These are phyloP conservation scores for Cenopis cana DNA, from an alignment of 2,888 invertebrate species.

Conservation along the genomic window DNA sequence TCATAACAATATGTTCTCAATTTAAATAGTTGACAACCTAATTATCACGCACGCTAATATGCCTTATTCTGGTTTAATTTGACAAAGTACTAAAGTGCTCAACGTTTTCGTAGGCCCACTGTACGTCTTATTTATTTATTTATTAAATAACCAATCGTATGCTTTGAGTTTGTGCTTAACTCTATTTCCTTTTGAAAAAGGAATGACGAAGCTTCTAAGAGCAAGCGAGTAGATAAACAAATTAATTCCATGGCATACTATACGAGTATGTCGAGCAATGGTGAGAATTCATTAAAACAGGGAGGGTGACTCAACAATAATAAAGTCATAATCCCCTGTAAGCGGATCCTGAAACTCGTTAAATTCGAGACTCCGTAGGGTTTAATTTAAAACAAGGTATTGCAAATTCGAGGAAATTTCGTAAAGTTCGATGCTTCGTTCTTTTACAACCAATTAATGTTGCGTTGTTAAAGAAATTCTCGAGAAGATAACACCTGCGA, in stretches of 20 bases:
- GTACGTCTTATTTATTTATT: no score
- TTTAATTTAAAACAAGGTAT: slow-evolving; percentile 37
- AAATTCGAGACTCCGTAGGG: slow-evolving; percentile 54
- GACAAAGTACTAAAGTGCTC: no score
- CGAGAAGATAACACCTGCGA: not conserved
- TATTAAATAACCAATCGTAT: no score
- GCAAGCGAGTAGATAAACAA: no score
- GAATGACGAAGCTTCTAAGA: no score
- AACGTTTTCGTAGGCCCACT: no score
- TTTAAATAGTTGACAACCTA: no score
- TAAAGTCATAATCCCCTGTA: slow-evolving; percentile 62
- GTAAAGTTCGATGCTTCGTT: not conserved
- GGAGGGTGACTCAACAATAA: slow-evolving; percentile 49
- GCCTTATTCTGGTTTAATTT: no score
- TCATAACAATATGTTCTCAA: no score
- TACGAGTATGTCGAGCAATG: slow-evolving; percentile 31
- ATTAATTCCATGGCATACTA: slow-evolving; percentile 23
- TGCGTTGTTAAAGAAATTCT: not conserved
- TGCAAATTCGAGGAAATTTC: slow-evolving; percentile 10
- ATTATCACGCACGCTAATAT: no score
- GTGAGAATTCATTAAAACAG: slow-evolving; percentile 55
- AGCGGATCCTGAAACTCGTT: slow-evolving; percentile 64
- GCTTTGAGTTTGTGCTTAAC: no score
- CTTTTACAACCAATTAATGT: not conserved
- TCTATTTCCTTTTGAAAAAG: no score